Conservation (phyloP, 2,113 vertebrate genomes). For the Nyctibius bracteatus region DNA sequence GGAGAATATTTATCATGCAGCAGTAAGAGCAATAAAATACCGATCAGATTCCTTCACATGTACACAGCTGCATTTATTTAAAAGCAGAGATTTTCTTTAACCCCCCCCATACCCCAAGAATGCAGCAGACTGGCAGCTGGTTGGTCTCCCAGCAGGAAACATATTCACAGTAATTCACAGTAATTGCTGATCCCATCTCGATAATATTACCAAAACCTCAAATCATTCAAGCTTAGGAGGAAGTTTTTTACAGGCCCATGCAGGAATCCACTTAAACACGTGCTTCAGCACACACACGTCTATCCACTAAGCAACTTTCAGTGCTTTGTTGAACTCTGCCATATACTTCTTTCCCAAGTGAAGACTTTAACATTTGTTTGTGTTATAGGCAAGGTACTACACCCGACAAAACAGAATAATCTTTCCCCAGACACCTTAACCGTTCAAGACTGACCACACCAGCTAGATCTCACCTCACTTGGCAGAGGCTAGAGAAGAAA, state of each 20-base stretch:
- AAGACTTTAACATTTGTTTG: neutral
- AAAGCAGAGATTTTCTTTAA: neutral
- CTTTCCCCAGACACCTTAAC: neutral
- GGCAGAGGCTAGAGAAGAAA: neutral
- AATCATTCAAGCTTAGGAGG: neutral
- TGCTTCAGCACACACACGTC: neutral
- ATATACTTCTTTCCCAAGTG: neutral
- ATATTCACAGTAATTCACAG: neutral
- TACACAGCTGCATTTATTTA: neutral
- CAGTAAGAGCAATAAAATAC: neutral
- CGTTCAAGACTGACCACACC: neutral
- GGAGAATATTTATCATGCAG: conserved; percentile 36
- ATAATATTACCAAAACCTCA: neutral
- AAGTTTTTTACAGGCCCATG: neutral
- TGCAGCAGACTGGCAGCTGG: neutral
- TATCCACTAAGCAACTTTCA: neutral
- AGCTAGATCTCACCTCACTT: neutral
- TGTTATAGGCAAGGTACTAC: neutral
- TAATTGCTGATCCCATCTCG: neutral
- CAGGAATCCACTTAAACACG: neutral
- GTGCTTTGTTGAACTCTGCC: neutral
- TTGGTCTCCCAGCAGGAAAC: neutral
- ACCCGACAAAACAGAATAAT: neutral
- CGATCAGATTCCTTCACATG: neutral
- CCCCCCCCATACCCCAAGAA: neutral